phyloP scores from a whole-genome alignment of 2,888 invertebrate species.

The Lysandra bellargus region DNA sequence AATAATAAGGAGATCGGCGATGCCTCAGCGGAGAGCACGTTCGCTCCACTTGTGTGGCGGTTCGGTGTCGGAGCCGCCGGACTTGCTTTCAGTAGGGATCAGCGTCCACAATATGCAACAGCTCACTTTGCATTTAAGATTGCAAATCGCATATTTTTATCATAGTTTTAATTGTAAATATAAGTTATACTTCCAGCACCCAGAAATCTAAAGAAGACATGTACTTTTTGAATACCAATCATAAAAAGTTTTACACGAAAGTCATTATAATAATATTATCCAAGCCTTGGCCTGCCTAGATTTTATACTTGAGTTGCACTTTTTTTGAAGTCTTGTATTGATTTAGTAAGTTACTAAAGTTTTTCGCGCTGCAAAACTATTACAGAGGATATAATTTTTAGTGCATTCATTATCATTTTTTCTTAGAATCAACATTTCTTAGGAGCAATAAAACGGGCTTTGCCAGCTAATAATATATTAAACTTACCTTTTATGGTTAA shows the following conservation, averaged over 20 bases:
- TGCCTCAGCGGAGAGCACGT: constrained; percentile 69
- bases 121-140: background rate
- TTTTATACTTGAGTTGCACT: background rate
- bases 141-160: background rate
- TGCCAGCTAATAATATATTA: background rate
- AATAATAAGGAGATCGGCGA: constrained; percentile 63
- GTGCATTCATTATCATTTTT: background rate
- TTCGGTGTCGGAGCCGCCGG: constrained; percentile 55
- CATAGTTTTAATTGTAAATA: background rate
- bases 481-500: constrained; percentile 2
- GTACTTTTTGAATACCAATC: background rate
- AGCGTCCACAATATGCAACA: constrained; percentile 12
- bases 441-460: background rate
- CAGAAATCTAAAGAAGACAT: background rate
- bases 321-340: background rate
- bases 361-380: background rate
- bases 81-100: constrained; percentile 7
- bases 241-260: background rate
- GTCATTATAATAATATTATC: background rate
- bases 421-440: background rate
- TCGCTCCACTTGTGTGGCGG: constrained; percentile 54
- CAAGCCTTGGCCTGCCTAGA: no score
- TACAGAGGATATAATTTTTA: background rate
- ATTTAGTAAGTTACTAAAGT: background rate
- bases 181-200: background rate